A percentile compares a stretch with the other conserved stretches of the same genome.
phyloP scores from a whole-genome alignment of 1,140 invertebrate genomes.

The Arion vulgaris region DNA sequence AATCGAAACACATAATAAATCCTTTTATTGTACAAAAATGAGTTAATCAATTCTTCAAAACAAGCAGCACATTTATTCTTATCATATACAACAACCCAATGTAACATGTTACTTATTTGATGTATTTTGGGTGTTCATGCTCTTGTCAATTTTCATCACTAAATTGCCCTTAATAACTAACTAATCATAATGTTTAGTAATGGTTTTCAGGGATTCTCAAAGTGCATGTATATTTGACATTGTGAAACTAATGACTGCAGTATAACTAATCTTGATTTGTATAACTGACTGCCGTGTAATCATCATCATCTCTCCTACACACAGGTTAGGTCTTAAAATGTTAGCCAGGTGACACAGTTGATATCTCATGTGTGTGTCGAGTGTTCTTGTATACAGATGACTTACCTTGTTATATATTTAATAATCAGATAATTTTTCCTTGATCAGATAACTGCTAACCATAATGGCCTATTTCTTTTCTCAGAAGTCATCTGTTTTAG shows the following conservation, averaged over 20 bases:
- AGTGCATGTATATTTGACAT: background rate
- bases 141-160: background rate
- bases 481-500: background rate
- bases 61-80: too few relatives aligned
- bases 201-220: conserved; percentile 3
- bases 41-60: too few relatives aligned
- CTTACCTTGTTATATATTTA: background rate
- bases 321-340: background rate
- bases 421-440: background rate
- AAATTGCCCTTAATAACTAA: background rate
- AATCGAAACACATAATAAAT: too few relatives aligned
- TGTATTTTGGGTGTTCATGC: too few relatives aligned
- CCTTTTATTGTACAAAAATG: too few relatives aligned
- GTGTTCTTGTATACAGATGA: background rate
- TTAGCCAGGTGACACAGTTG: background rate
- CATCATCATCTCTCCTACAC: background rate
- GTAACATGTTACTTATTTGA: too few relatives aligned
- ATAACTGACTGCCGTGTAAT: background rate
- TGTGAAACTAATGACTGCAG: background rate
- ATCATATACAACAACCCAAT: too few relatives aligned
- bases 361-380: background rate
- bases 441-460: background rate
- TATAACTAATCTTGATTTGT: background rate
- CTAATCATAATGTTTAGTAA: background rate
- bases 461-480: background rate